Conservation (phyloP, 2,113 vertebrate species). For the Cephalopterus ornatus region DNA sequence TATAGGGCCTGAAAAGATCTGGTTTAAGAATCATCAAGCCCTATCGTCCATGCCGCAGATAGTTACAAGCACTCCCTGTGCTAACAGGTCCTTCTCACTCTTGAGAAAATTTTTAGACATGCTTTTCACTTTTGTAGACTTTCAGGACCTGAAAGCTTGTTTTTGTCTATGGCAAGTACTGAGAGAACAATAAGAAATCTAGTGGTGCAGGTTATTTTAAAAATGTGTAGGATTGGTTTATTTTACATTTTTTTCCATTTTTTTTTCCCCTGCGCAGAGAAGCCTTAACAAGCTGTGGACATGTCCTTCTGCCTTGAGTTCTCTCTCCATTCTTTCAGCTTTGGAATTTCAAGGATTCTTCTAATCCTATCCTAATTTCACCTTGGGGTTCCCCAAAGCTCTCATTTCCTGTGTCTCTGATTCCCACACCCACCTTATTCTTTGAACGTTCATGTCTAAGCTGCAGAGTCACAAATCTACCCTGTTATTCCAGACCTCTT, state of each 20-base stretch:
- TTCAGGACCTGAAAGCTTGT: not conserved
- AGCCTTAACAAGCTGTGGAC: not conserved
- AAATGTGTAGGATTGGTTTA: not conserved
- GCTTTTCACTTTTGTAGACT: not conserved
- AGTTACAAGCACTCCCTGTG: not conserved
- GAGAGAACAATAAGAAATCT: not conserved
- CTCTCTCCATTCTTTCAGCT: not conserved
- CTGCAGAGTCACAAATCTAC: not conserved
- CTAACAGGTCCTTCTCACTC: not conserved
- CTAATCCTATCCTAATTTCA: not conserved
- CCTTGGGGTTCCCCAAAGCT: not conserved
- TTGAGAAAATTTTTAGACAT: not conserved
- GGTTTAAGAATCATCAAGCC: not conserved
- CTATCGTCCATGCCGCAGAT: rapidly evolving
- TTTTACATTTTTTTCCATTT: not conserved
- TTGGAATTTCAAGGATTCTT: not conserved
- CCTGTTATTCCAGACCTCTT: not conserved
- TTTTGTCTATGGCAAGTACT: not conserved
- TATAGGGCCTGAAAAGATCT: not conserved
- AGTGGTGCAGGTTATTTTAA: not conserved
- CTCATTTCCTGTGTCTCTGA: not conserved
- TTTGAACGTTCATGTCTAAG: not conserved
- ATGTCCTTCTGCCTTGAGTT: not conserved
- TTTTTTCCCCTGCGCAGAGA: not conserved
- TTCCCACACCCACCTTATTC: not conserved